Percentiles rank a stretch among this genome's conserved stretches.
Conservation (phyloP, 1,140 invertebrate genomes). For the Aphaenogaster floridana region DNA sequence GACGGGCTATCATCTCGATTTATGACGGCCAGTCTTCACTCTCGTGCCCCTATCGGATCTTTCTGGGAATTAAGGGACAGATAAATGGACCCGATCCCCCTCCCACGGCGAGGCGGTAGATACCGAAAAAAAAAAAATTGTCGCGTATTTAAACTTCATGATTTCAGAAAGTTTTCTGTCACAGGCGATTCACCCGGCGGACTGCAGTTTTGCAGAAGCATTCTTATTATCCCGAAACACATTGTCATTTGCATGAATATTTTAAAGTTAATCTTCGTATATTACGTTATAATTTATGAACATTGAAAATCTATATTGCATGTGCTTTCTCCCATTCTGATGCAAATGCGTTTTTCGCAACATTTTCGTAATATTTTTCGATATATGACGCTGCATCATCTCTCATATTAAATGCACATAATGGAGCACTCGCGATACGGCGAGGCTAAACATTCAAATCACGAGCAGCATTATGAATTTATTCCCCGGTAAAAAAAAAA, state of each 20-base stretch:
- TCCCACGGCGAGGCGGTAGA: background rate
- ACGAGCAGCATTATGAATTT: conserved; percentile 4
- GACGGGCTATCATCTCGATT: conserved; percentile 30
- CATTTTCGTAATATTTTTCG: conserved; percentile 26
- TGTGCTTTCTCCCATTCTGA: background rate
- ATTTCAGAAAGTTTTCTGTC: background rate
- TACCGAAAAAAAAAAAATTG: background rate
- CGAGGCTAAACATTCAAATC: background rate
- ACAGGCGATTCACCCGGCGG: background rate
- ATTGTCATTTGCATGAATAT: conserved; percentile 18
- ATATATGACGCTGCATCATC: background rate
- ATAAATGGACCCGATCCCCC: background rate
- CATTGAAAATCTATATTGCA: conserved; percentile 16
- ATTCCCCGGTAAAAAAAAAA: background rate
- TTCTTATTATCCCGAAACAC: background rate
- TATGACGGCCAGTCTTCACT: conserved; percentile 34
- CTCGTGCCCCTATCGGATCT: conserved; percentile 3
- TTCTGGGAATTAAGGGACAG: conserved; percentile 23
- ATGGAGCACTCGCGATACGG: background rate
- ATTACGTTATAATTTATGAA: conserved; percentile 25
- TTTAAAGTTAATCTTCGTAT: conserved; percentile 1
- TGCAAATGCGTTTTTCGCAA: background rate
- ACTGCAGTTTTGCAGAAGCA: background rate
- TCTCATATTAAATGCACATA: conserved; percentile 15
- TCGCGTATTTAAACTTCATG: background rate